A percentile compares a stretch with the other conserved stretches of the same genome.
Evolutionary conservation across 2,888 invertebrate species (phyloP).

Genomic region (Acleris laterana): DNA sequence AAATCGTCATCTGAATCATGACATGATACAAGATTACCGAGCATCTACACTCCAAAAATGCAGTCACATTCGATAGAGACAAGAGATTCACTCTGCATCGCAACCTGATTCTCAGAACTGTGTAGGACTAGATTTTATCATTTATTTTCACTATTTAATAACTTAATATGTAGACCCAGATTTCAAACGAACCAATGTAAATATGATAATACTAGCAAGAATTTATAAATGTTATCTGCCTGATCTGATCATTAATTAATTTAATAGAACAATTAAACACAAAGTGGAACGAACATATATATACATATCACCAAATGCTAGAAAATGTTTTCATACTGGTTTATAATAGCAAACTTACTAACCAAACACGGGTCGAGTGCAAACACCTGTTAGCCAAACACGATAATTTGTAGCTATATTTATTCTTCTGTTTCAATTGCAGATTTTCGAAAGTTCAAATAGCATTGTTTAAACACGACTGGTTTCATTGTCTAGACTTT

Average conservation of each 20-base stretch:
- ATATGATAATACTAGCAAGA: not conserved
- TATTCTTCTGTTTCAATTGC: conserved; percentile 71
- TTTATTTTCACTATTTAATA: conserved; percentile 1
- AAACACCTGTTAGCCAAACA: conserved; percentile 56
- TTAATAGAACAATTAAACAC: not conserved
- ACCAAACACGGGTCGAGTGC: conserved; percentile 47
- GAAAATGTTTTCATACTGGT: conserved; percentile 17
- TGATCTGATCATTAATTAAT: too few relatives aligned
- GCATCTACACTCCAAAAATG: conserved; percentile 11
- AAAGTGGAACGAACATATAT: conserved; percentile 2
- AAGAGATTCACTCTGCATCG: not conserved
- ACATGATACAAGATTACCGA: conserved; percentile 49
- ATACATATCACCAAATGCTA: conserved; percentile 1
- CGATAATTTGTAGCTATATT: conserved; percentile 62
- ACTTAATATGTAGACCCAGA: not conserved
- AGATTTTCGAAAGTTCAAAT: conserved; percentile 79
- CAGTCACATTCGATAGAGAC: not conserved
- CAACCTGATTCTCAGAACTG: not conserved
- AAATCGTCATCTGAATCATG: conserved; percentile 73
- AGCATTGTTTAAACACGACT: conserved; percentile 66
- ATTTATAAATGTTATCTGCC: not conserved
- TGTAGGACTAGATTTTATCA: not conserved
- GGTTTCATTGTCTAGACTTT: conserved; percentile 61
- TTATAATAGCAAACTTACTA: conserved; percentile 40
- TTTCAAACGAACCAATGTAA: not conserved